phyloP scores from a whole-genome alignment of 1,140 invertebrate genomes.

The Zophobas morio region DNA sequence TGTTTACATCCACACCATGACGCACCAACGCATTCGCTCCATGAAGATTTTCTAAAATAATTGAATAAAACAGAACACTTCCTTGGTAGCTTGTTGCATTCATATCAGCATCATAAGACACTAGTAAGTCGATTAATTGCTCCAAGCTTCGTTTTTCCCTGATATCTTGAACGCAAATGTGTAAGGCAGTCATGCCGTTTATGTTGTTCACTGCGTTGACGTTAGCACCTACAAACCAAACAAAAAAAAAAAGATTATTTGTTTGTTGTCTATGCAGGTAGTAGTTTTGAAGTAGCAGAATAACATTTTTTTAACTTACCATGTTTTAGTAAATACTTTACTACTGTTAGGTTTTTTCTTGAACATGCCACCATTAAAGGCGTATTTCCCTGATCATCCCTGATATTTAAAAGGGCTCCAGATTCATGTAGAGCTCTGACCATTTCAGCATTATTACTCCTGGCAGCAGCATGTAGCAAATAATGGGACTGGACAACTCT shows the following conservation, averaged over 20 bases:
- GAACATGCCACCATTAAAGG: slow-evolving; percentile 76
- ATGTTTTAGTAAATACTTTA: slow-evolving; percentile 68
- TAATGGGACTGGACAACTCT: slow-evolving; percentile 72
- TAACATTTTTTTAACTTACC: slow-evolving; percentile 63
- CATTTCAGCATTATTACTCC: slow-evolving; percentile 69
- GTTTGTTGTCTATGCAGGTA: too few species aligned
- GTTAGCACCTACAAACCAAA: slow-evolving; percentile 67
- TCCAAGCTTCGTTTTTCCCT: slow-evolving; percentile 65
- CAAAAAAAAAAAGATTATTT: slow-evolving; percentile 6
- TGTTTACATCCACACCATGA: slow-evolving; percentile 65
- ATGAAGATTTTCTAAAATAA: slow-evolving; percentile 59
- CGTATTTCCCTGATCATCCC: slow-evolving; percentile 72
- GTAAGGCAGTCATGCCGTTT: slow-evolving; percentile 68
- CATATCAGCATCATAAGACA: slow-evolving; percentile 67
- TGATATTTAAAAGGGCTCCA: slow-evolving; percentile 71
- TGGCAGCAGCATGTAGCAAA: slow-evolving; percentile 73
- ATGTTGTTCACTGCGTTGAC: slow-evolving; percentile 69
- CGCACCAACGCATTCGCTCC: slow-evolving; percentile 60
- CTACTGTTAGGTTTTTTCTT: slow-evolving; percentile 70
- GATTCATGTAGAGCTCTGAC: slow-evolving; percentile 68
- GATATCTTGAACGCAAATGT: slow-evolving; percentile 70
- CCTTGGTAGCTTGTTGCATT: slow-evolving; percentile 69
- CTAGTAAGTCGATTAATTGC: slow-evolving; percentile 68
- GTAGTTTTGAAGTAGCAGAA: too few species aligned
- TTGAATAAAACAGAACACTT: slow-evolving; percentile 63